Base-by-base conservation (phyloP, 2,797 vertebrate genomes). In the Neosalanx taihuensis region DNA sequence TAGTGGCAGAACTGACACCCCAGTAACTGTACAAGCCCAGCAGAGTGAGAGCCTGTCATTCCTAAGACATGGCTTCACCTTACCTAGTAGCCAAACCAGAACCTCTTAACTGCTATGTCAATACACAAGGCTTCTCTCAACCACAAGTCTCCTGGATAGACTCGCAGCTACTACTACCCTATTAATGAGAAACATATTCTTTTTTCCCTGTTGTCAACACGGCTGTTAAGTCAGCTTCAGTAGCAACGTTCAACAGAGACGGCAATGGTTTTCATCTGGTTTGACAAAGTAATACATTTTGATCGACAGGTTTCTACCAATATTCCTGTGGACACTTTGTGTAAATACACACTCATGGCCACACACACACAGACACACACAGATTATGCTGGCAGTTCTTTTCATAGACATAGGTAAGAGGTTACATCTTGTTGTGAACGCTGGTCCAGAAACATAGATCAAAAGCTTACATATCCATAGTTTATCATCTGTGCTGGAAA, bases 41-140 rank as follows among this genome's bases (percentile, higher is more conserved):
- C 33, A 64, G 33, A 12, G 33, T 20, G 23, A 41, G 20, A 64
- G 35, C 12, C 33, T 75, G 53, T 75, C 75, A 77, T 82, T 87
- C 79, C 83, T 79, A 57, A 86, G 70, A 84, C 86, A 84, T 74
- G 72, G 81, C 71, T 78, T 88, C 76, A 84, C 72, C 80, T 83
- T 72, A 64, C 80, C 72, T 20, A 57, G 51, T 53, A 69, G 87
- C 90, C 88, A 90, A 89, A 86, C 78, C 85, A 87, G 73, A 82
- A 85, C 79, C 84, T 87, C 80, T 75, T 82, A 79, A 75, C 81
- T 82, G 59, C 75, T 61, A 73, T 66, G 70, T 80, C 76, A 86
- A 84, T 75, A 75, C 37, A 49, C 68, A 85, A 79, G 63, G 77
- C 70, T n/a, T 73, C 71, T 79, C 83, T 79, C 83, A 84, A 88